These are phyloP conservation scores for Macquaria ambigua DNA, from an alignment of 2,113 vertebrate species.

Conservation along the genomic window DNA sequence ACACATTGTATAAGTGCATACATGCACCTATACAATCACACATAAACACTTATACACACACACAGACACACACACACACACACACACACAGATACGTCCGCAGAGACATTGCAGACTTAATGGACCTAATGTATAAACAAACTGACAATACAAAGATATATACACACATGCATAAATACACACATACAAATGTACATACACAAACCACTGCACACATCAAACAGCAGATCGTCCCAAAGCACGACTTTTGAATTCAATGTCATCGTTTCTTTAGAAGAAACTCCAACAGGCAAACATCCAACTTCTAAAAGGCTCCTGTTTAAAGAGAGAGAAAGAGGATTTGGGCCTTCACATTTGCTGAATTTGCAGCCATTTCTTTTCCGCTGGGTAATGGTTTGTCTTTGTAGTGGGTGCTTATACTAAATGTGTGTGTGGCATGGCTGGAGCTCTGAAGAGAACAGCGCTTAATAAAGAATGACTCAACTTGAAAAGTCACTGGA, in stretches of 20 bases:
- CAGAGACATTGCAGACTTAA: slow-evolving; percentile 43
- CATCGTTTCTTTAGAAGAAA: slow-evolving; percentile 58
- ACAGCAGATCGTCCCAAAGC: slow-evolving; percentile 72
- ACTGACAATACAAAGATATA: slow-evolving; percentile 17
- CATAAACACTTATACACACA: slow-evolving; percentile 14
- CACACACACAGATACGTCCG: slow-evolving; percentile 13
- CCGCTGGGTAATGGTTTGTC: slow-evolving; percentile 61
- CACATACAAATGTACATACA: slow-evolving; percentile 61
- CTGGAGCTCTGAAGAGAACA: slow-evolving; percentile 57
- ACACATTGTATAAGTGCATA: slow-evolving; percentile 17
- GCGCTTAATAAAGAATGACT: slow-evolving; percentile 68
- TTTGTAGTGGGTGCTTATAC: slow-evolving; percentile 67
- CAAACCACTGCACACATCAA: slow-evolving; percentile 56
- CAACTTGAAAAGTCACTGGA: slow-evolving; percentile 65
- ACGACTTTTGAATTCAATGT: slow-evolving; percentile 65
- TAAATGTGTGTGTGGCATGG: slow-evolving; percentile 54
- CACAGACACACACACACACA: slow-evolving; percentile 24
- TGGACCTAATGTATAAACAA: slow-evolving; percentile 70
- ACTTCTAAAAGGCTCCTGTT: slow-evolving; percentile 44
- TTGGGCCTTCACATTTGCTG: slow-evolving; percentile 55
- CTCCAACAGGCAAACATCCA: slow-evolving; percentile 65
- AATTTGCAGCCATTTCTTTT: slow-evolving; percentile 56
- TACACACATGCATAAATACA: slow-evolving; percentile 37
- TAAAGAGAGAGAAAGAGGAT: slow-evolving; percentile 21
- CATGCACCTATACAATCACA: background rate